Base-by-base conservation (phyloP, 2,797 vertebrate species). In the Coreius guichenoti region DNA sequence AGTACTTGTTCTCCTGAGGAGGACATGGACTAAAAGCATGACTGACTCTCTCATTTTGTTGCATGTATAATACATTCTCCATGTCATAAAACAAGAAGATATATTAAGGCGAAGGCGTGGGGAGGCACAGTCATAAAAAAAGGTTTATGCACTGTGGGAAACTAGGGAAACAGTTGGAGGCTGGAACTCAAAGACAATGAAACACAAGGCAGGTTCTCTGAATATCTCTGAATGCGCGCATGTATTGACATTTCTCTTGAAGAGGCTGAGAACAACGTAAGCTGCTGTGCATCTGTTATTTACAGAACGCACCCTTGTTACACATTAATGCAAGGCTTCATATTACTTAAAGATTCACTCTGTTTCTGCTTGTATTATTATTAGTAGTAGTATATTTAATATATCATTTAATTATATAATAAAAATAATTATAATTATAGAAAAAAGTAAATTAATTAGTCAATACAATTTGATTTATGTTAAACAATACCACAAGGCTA, bases 81-180 rank as follows among this genome's bases (percentile, higher is more conserved):
- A 81, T 85, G 80, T 80, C 84, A 83, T 80, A 86, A 86, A 86
- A 82, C 84, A 86, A 88, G 80, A 84, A 85, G 84, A 86, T 80
- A 61, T 83, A 86, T 86, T 65, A 86, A 80, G 63, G 29, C 67
- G 68, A 63, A 82, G 80, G 76, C 21, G 39, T 82, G 70, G 80
- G 68, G 84, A 82, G 77, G 80, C 54, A 31, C 58, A 83, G 68
- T 61, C 61, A 51, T 86, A 80, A 83, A 86, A 33, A 86, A 75
- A 75, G 80, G 69, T 88, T 86, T 86, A 83, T 83, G 84, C 51
- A 83, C 69, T 86, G 76, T 75, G 80, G 61, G 73, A 78, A 70
- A 73, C 43, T 69, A 61, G 36, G 69, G 26, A 68, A 63, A 61
- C 21, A 61, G 78, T 81, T 63, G 58, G 56, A 74, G 56, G 58